phyloP scores from a whole-genome alignment of 2,113 vertebrate species.

The Ptyas mucosa region DNA sequence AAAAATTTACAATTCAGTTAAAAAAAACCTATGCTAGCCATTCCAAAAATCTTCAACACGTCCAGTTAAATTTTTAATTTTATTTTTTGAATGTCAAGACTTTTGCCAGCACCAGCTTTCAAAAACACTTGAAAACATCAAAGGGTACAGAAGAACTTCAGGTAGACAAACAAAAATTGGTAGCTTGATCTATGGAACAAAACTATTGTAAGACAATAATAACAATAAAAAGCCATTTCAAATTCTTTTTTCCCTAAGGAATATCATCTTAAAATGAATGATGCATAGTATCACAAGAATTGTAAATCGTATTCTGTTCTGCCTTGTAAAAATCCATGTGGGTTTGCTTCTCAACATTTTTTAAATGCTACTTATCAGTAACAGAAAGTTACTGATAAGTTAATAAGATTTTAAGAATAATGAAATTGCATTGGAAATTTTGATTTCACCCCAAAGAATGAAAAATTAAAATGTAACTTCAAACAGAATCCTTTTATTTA shows the following conservation, averaged over 20 bases:
- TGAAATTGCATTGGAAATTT: not conserved
- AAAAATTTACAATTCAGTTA: not conserved
- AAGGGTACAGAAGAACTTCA: not conserved
- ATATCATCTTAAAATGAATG: not conserved
- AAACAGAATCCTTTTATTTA: not conserved
- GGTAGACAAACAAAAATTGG: not conserved
- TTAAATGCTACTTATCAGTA: not conserved
- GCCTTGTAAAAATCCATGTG: not conserved
- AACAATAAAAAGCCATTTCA: not conserved
- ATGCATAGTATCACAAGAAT: not conserved
- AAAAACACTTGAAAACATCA: not conserved
- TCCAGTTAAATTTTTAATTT: not conserved
- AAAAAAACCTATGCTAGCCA: not conserved
- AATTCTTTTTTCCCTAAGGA: not conserved
- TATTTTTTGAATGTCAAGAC: not conserved
- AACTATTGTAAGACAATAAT: not conserved
- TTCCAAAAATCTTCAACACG: not conserved
- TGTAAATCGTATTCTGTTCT: not conserved
- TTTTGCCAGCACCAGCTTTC: not conserved
- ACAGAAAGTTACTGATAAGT: not conserved
- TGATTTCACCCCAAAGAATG: not conserved
- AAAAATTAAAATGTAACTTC: not conserved
- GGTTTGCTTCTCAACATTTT: not conserved
- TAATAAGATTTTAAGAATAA: not conserved
- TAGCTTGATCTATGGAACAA: not conserved